Conservation (phyloP, 2,113 vertebrate species). For the Salvelinus sp. region DNA sequence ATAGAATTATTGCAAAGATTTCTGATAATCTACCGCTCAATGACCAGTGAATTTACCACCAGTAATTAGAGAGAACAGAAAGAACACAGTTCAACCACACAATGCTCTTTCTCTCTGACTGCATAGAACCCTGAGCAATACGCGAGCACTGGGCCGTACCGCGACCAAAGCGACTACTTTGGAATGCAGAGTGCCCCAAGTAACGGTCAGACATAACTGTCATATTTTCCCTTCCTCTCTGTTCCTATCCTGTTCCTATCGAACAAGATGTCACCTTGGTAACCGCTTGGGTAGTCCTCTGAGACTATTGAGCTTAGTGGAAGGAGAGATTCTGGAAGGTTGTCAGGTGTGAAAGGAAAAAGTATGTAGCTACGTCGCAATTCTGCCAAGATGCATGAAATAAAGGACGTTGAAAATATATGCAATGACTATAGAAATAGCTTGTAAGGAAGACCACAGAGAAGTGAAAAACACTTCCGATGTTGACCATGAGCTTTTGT, state of each 20-base stretch:
- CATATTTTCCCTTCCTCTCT: slow-evolving; percentile 14
- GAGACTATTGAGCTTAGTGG: slow-evolving; percentile 21
- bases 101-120: too few species aligned
- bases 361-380: neutral
- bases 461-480: too few species aligned
- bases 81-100: too few species aligned
- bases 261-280: slow-evolving; percentile 44
- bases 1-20: too few species aligned
- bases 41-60: too few species aligned
- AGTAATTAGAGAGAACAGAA: too few species aligned
- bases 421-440: too few species aligned
- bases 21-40: too few species aligned
- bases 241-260: slow-evolving; percentile 28
- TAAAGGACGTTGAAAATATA: neutral
- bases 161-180: neutral
- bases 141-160: too few species aligned
- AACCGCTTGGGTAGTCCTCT: slow-evolving; percentile 31
- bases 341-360: neutral
- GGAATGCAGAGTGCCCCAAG: slow-evolving; percentile 27
- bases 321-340: neutral
- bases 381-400: neutral
- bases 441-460: too few species aligned
- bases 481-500: too few species aligned
- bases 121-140: too few species aligned
- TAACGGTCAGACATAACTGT: neutral